A percentile compares a stretch with the other conserved stretches of the same genome.
Evolutionary conservation across 53 echinoderm and acorn worm genomes (phyloP).

Genomic region (Mesocentrotus franciscanus): DNA sequence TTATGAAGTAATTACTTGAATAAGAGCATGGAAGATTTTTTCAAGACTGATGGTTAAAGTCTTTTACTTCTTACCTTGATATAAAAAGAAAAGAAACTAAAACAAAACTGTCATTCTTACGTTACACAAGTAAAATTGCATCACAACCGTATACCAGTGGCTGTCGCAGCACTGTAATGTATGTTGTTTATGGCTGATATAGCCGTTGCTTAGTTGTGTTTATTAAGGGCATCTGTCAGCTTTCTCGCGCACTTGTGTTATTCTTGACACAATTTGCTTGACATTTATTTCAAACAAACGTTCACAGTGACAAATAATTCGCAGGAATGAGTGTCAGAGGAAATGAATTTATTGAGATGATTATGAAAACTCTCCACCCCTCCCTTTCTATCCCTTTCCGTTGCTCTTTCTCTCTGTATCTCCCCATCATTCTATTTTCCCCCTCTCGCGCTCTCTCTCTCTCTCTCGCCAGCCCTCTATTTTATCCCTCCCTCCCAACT

Average conservation of each 20-base stretch:
- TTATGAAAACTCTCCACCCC: not conserved
- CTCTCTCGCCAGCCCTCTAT: not conserved
- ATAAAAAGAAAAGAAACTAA: not conserved
- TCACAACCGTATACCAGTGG: not conserved
- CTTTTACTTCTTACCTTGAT: not conserved
- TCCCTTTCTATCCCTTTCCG: not conserved
- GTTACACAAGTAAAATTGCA: not conserved
- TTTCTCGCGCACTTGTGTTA: conserved; percentile 41
- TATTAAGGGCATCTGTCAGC: conserved; percentile 41
- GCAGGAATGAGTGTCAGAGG: conserved; percentile 17
- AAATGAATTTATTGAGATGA: conserved; percentile 47
- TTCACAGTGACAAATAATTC: conserved; percentile 48
- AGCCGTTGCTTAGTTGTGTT: not conserved
- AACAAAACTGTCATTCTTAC: not conserved
- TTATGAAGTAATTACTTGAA: too few relatives aligned
- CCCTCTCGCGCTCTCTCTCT: not conserved
- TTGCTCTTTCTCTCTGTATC: not conserved
- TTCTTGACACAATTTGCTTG: conserved; percentile 47
- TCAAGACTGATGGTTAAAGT: not conserved
- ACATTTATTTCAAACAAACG: conserved; percentile 59
- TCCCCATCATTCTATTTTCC: not conserved
- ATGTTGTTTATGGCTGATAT: not conserved
- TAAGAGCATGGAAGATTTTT: too few relatives aligned
- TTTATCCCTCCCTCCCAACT: not conserved
- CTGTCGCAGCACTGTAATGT: not conserved